These are phyloP conservation scores for Jacana jacana DNA, from an alignment of 2,113 vertebrate genomes.

Conservation along the genomic window DNA sequence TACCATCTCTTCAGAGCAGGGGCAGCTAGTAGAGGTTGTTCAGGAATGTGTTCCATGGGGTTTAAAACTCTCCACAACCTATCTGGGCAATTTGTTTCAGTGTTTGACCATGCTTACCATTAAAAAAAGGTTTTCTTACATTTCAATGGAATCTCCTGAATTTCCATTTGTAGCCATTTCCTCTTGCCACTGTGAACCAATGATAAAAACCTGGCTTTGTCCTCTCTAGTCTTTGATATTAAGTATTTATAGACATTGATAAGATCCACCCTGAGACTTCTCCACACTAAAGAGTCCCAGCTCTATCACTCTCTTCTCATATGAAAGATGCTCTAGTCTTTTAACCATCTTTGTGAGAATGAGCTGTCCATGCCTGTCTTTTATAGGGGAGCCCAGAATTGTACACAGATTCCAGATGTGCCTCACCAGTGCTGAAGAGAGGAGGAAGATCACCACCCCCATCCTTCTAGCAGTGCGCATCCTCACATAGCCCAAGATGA, in stretches of 20 bases:
- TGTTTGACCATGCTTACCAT: neutral
- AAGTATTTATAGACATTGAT: neutral
- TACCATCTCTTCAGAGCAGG: neutral
- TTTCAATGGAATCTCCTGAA: neutral
- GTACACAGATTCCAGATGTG: neutral
- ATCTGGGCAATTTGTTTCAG: neutral
- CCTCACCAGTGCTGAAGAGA: neutral
- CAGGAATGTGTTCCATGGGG: neutral
- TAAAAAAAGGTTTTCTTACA: neutral
- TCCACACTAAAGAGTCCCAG: neutral
- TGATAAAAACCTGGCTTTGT: neutral
- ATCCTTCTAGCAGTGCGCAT: neutral
- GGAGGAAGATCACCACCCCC: neutral
- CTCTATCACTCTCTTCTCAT: neutral
- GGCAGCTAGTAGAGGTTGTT: neutral
- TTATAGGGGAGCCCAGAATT: rapidly evolving
- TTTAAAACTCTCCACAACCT: neutral
- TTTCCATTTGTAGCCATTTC: neutral
- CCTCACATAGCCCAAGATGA: neutral
- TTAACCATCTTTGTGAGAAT: neutral
- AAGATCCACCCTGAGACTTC: neutral
- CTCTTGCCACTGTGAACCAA: neutral
- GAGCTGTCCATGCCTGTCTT: neutral
- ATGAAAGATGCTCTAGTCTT: neutral
- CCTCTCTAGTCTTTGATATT: neutral